Evolutionary conservation across 2,888 invertebrate species (phyloP).

Genomic region (Gastracanthus pulcherrimus): DNA sequence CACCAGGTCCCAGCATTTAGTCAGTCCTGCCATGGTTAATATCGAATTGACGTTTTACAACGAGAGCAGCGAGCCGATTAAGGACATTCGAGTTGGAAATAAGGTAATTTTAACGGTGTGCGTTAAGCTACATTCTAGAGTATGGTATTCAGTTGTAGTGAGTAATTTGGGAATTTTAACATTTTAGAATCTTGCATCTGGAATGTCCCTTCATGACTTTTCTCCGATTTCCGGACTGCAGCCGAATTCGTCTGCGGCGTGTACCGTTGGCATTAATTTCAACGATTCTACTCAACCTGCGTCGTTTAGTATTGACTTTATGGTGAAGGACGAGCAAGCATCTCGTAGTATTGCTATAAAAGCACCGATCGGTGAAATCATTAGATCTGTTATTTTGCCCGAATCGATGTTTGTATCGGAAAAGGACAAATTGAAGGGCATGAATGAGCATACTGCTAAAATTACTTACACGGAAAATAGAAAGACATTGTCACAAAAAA

Average conservation of each 20-base stretch:
- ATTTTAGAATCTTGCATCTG: constrained; percentile 82
- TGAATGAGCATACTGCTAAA: constrained; percentile 88
- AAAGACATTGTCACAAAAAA: constrained; percentile 80
- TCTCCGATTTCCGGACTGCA: constrained; percentile 83
- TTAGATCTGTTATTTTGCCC: constrained; percentile 88
- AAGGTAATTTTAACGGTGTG: constrained; percentile 81
- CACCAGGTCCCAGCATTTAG: constrained; percentile 89
- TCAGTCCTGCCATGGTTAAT: constrained; percentile 89
- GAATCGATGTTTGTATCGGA: constrained; percentile 85
- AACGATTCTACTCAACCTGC: constrained; percentile 95
- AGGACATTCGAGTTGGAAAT: constrained; percentile 84
- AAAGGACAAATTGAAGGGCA: constrained; percentile 90
- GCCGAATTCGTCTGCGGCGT: constrained; percentile 82
- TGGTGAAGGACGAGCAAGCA: constrained; percentile 71
- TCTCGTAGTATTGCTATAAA: constrained; percentile 81
- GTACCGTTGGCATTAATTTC: constrained; percentile 92
- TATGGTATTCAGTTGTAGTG: constrained; percentile 9
- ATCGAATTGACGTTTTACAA: constrained; percentile 90
- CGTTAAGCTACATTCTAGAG: neutral
- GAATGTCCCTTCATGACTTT: constrained; percentile 88
- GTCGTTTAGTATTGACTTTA: constrained; percentile 86
- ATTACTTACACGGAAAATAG: constrained; percentile 77
- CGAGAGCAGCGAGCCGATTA: constrained; percentile 82
- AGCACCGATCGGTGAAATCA: constrained; percentile 92
- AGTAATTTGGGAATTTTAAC: neutral